phyloP scores from a whole-genome alignment of 2,113 vertebrate genomes.

The Ivindomyrus marchei region DNA sequence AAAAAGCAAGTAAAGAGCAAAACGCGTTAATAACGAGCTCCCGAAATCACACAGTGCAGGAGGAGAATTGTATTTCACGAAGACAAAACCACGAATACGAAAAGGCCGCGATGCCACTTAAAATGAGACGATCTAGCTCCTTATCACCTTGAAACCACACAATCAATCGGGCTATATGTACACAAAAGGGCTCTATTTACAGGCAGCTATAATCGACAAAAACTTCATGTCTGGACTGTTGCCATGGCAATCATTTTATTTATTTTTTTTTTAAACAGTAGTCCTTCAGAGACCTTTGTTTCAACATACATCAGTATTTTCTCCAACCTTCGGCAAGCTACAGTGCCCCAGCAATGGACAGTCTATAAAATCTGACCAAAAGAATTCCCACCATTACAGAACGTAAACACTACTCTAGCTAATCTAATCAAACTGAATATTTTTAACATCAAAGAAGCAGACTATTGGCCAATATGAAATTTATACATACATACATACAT shows the following conservation, averaged over 20 bases:
- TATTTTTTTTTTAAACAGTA: slow-evolving; percentile 6
- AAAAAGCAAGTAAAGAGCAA: background rate
- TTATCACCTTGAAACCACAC: slow-evolving; percentile 18
- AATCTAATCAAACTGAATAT: background rate
- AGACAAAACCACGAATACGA: background rate
- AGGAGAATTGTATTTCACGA: background rate
- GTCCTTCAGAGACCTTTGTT: slow-evolving; percentile 14
- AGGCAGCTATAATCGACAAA: slow-evolving; percentile 21
- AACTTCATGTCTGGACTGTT: slow-evolving; percentile 28
- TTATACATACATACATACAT: background rate
- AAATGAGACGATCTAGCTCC: background rate
- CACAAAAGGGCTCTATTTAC: background rate
- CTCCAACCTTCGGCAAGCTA: background rate
- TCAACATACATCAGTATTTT: slow-evolving; percentile 15
- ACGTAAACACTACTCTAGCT: background rate
- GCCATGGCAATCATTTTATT: slow-evolving; percentile 27
- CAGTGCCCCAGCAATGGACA: background rate
- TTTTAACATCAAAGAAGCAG: background rate
- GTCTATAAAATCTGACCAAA: background rate
- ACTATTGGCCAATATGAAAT: background rate
- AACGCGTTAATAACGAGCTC: background rate
- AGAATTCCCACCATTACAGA: background rate
- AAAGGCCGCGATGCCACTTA: slow-evolving; percentile 16
- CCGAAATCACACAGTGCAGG: background rate
- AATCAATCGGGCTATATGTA: slow-evolving; percentile 14